Conservation (phyloP, 2,113 vertebrate species). For the Brachyhypopomus gauderio region DNA sequence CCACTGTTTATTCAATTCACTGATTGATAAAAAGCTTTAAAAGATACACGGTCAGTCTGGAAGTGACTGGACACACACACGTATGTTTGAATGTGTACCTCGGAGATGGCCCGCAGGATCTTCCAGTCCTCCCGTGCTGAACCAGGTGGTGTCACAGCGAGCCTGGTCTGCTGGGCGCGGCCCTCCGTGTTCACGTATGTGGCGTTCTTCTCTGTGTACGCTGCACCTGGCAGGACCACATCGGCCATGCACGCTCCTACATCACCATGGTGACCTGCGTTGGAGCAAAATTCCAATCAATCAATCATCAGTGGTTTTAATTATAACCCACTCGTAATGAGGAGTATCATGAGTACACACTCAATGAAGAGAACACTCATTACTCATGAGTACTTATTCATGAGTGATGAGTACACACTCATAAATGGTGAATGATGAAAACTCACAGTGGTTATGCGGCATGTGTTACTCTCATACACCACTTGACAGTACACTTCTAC, state of each 20-base stretch:
- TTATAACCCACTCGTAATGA: too few species aligned
- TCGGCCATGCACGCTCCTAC: constrained; percentile 91
- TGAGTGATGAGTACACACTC: too few species aligned
- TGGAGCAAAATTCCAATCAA: too few species aligned
- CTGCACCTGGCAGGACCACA: constrained; percentile 90
- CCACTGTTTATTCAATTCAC: too few species aligned
- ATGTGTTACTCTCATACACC: too few species aligned
- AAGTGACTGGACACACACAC: neutral
- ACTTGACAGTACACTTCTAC: too few species aligned
- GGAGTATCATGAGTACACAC: too few species aligned
- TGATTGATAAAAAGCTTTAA: neutral
- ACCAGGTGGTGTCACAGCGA: constrained; percentile 91
- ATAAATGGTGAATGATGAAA: too few species aligned
- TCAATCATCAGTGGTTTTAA: too few species aligned
- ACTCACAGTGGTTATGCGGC: too few species aligned
- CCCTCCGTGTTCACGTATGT: constrained; percentile 98
- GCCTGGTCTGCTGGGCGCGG: constrained; percentile 88
- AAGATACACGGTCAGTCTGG: neutral
- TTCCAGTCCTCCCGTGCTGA: constrained; percentile 96
- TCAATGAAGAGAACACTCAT: too few species aligned
- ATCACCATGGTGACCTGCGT: constrained; percentile 93
- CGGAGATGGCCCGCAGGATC: constrained; percentile 92
- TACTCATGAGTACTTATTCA: too few species aligned
- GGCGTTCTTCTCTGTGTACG: constrained; percentile 91
- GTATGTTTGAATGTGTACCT: constrained; percentile 71